A percentile compares a stretch with the other conserved stretches of the same genome.
Conservation (phyloP, 2,888 invertebrate species). For the Agrilus biguttatus region DNA sequence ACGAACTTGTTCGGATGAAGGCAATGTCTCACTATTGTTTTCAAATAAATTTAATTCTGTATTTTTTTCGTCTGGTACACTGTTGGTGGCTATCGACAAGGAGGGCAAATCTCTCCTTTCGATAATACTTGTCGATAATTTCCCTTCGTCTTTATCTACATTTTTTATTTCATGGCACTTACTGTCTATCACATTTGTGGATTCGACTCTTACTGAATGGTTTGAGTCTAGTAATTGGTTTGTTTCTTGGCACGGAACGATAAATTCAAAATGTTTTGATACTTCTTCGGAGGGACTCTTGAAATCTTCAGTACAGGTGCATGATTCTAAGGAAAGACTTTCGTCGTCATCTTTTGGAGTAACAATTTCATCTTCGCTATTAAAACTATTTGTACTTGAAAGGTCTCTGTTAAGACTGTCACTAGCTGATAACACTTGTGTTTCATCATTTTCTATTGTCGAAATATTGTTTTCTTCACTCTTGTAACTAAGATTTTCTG, state of each 20-base stretch:
- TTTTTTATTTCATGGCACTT: too few species aligned
- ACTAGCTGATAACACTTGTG: constrained; percentile 4
- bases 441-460: neutral
- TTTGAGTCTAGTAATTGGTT: neutral
- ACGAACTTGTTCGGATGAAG: too few species aligned
- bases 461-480: neutral
- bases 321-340: constrained; percentile 9
- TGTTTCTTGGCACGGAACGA: neutral
- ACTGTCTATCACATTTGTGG: too few species aligned
- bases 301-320: constrained; percentile 9
- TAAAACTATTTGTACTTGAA: constrained; percentile 8
- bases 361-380: constrained; percentile 16
- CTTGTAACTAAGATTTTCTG: neutral
- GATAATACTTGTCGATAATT: too few species aligned
- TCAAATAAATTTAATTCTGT: too few species aligned
- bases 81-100: too few species aligned
- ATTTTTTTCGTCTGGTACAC: too few species aligned
- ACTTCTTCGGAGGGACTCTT: neutral
- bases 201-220: too few species aligned
- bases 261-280: neutral
- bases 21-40: too few species aligned
- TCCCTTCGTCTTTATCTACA: too few species aligned
- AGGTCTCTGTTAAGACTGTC: too few species aligned
- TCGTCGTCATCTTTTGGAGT: constrained; percentile 15
- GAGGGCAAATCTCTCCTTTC: too few species aligned